Evolutionary conservation across 2,888 invertebrate species (phyloP), one percentile per base, ranked within the genome.

Genomic region (Cenopis cana): DNA sequence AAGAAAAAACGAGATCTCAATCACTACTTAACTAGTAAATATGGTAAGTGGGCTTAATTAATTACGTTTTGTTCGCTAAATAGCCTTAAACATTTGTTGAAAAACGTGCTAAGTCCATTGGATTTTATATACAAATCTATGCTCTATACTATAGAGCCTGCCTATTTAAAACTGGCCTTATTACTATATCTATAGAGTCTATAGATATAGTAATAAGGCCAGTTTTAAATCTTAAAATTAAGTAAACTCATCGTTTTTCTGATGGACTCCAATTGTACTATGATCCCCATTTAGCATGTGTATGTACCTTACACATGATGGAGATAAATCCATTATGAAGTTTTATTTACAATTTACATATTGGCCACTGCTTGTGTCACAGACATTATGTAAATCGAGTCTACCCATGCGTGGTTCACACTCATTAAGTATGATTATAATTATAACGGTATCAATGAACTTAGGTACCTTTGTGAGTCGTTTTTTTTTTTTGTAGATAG

Each of bases 221-320:
- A n/a, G 46, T 8, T 46, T n/a, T n/a, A 1, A 12, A 46, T 46
- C 6, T 46, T n/a, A n/a, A n/a, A 46, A 46, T 46, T 0, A n/a
- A 46, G 12, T 46, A 1, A 24, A 24, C 0, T 8, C n/a, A n/a
- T 14, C 46, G n/a, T 46, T 46, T 46, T 46, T 6, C n/a, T 2
- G 46, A 14, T 46, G 46, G 46, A 8, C 8, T 46, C 14, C 38
- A 41, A 41, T 75, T 68, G 74, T 65, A 52, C 68, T 73, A 76
- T 75, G 75, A 70, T 66, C 56, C 66, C 72, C 74, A 74, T 72
- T 79, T 76, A 76, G 70, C 76, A 75, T 71, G 73, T 73, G 67
- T 64, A 61, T 69, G 72, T 66, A 68, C n/a, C n/a, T n/a, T n/a
- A n/a, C 67, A 24, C 24, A 24, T 24, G 24, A 55, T 66, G 69